phyloP scores from a whole-genome alignment of 1,140 invertebrate genomes.

The Diorhabda sublineata region DNA sequence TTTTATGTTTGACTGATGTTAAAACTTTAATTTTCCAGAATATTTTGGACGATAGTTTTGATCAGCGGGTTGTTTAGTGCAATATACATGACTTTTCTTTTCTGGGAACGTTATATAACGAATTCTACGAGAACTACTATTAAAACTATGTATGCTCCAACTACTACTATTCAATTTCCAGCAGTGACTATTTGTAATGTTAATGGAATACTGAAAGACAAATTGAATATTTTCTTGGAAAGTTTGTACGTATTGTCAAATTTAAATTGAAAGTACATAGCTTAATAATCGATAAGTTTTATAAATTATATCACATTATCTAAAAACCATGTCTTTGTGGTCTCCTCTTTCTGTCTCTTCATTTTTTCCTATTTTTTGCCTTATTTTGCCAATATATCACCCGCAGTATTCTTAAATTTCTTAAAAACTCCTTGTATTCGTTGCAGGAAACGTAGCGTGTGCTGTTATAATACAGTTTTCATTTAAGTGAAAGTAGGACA shows the following conservation, averaged over 20 bases:
- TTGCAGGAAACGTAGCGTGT: too few species aligned
- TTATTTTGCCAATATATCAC: too few species aligned
- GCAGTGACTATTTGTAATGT: slow-evolving; percentile 42
- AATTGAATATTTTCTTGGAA: slow-evolving; percentile 28
- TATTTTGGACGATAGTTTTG: slow-evolving; percentile 38
- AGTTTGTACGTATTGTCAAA: slow-evolving; percentile 25
- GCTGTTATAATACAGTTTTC: too few species aligned
- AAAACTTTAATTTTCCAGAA: slow-evolving; percentile 24
- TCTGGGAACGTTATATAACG: slow-evolving; percentile 34
- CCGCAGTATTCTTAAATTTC: too few species aligned
- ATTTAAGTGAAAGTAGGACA: too few species aligned
- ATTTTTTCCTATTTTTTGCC: too few species aligned
- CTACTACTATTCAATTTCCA: slow-evolving; percentile 38
- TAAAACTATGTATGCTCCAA: slow-evolving; percentile 35
- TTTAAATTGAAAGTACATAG: neutral
- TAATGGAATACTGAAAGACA: slow-evolving; percentile 31
- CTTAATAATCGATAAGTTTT: too few species aligned
- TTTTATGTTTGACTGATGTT: too few species aligned
- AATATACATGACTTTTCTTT: slow-evolving; percentile 34
- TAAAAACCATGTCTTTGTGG: too few species aligned
- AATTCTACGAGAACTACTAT: slow-evolving; percentile 40
- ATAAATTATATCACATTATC: too few species aligned
- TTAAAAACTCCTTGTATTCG: too few species aligned
- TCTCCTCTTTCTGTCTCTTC: too few species aligned
- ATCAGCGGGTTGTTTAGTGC: slow-evolving; percentile 30